Evolutionary conservation across 2,888 invertebrate species (phyloP).

Genomic region (Thymelicus sylvestris): DNA sequence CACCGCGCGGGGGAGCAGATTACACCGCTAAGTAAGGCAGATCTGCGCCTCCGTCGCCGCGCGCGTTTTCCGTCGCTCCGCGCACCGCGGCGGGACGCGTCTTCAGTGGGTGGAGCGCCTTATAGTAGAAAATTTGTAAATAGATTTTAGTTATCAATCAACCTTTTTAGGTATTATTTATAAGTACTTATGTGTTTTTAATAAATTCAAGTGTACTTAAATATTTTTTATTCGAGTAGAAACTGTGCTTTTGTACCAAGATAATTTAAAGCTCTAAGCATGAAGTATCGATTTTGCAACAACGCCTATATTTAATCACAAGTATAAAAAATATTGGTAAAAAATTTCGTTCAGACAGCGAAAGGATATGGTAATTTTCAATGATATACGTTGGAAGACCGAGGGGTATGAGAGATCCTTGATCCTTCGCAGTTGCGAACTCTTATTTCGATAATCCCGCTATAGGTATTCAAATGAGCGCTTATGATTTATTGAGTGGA

Average conservation of each 20-base stretch:
- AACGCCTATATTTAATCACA: neutral
- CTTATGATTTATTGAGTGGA: constrained; percentile 86
- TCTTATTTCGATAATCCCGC: constrained; percentile 79
- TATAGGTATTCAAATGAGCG: constrained; percentile 83
- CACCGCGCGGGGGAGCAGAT: too few species aligned
- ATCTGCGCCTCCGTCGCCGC: too few species aligned
- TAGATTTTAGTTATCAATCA: too few species aligned
- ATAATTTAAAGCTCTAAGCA: constrained; percentile 5
- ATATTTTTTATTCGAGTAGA: neutral
- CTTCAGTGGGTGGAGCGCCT: too few species aligned
- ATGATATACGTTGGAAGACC: constrained; percentile 59
- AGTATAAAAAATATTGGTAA: constrained; percentile 35
- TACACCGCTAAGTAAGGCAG: too few species aligned
- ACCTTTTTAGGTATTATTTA: too few species aligned
- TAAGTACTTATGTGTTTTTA: too few species aligned
- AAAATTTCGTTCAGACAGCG: constrained; percentile 50
- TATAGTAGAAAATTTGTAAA: too few species aligned
- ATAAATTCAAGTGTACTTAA: neutral
- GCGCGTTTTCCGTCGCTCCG: too few species aligned
- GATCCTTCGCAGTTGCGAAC: constrained; percentile 65
- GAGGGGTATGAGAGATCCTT: constrained; percentile 53
- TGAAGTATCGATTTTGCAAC: constrained; percentile 19
- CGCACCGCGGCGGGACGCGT: too few species aligned
- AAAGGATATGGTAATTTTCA: constrained; percentile 65
- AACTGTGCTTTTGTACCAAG: neutral